Conservation (phyloP, 2,113 vertebrate genomes). For the Menura novaehollandiae region DNA sequence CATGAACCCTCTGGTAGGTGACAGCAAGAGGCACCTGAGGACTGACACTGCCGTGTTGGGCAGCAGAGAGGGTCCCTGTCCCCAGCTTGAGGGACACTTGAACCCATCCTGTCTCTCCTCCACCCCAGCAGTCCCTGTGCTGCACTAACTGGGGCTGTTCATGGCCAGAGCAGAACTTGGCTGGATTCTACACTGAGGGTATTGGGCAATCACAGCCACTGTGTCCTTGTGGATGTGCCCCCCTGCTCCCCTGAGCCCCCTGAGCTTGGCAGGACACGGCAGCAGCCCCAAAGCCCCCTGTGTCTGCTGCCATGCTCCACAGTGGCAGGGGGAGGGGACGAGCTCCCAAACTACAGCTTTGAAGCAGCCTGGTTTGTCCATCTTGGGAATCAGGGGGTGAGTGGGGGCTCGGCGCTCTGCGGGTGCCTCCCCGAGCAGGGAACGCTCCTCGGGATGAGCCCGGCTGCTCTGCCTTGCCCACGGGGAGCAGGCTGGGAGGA, state of each 20-base stretch:
- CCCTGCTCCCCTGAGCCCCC: not conserved
- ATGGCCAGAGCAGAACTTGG: not conserved
- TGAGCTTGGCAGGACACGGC: rapidly evolving
- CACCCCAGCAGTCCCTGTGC: not conserved
- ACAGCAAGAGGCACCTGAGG: rapidly evolving
- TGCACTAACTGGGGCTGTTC: not conserved
- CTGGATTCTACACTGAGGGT: not conserved
- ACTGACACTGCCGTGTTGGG: rapidly evolving
- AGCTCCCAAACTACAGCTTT: not conserved
- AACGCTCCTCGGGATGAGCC: not conserved
- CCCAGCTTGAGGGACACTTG: not conserved
- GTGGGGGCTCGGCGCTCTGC: rapidly evolving
- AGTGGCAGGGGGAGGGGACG: not conserved
- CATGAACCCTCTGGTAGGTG: not conserved
- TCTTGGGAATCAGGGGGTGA: not conserved
- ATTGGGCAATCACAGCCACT: rapidly evolving
- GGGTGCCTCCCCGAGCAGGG: not conserved
- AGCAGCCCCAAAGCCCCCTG: not conserved
- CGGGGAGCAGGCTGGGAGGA: not conserved
- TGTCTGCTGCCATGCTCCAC: rapidly evolving
- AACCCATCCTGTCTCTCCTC: not conserved
- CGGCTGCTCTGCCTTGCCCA: not conserved
- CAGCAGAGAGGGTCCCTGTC: not conserved
- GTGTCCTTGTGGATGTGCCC: not conserved
- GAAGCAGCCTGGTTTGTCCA: not conserved